These are phyloP conservation scores for Turritopsis dohrnii DNA, from an alignment of 30 jellyfish, hydroid and myxozoan species.

Conservation along the genomic window DNA sequence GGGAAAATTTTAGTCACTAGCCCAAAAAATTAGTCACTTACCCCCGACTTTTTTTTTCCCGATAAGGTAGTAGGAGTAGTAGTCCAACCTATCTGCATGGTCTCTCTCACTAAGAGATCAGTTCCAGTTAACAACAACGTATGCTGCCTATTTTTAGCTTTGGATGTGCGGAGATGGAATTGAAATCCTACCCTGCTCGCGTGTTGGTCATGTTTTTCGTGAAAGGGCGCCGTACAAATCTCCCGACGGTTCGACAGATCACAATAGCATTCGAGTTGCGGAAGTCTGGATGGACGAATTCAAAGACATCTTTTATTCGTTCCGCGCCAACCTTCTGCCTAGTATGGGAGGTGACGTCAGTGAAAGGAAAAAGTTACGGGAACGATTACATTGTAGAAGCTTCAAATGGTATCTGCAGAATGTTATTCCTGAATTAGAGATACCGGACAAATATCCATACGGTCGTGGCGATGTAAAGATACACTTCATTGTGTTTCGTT, in stretches of 20 bases:
- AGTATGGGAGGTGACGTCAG: slow-evolving; percentile 92
- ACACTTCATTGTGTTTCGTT: too few species aligned
- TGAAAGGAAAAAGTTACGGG: slow-evolving; percentile 62
- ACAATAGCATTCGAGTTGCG: slow-evolving; percentile 96
- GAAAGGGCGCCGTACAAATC: slow-evolving; percentile 95
- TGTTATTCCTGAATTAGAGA: slow-evolving; percentile 86
- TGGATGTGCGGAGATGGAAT: slow-evolving; percentile 99
- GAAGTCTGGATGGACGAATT: slow-evolving; percentile 99
- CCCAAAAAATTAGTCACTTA: too few species aligned
- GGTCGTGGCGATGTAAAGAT: slow-evolving; percentile 97
- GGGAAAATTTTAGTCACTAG: too few species aligned
- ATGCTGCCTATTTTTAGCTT: too few species aligned
- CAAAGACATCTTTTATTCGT: slow-evolving; percentile 86
- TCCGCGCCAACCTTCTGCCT: slow-evolving; percentile 83
- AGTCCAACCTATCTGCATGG: too few species aligned
- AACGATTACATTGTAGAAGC: slow-evolving; percentile 68
- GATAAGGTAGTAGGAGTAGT: too few species aligned
- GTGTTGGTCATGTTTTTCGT: slow-evolving; percentile 98
- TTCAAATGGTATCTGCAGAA: slow-evolving; percentile 96
- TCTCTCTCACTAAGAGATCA: too few species aligned
- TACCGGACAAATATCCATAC: slow-evolving; percentile 82
- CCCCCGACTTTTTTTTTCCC: too few species aligned
- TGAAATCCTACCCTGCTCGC: slow-evolving; percentile 94
- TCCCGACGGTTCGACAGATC: slow-evolving; percentile 93
- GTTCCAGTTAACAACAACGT: too few species aligned